Base-by-base conservation (phyloP, 2,113 vertebrate species). In the Otolemur garnettii region DNA sequence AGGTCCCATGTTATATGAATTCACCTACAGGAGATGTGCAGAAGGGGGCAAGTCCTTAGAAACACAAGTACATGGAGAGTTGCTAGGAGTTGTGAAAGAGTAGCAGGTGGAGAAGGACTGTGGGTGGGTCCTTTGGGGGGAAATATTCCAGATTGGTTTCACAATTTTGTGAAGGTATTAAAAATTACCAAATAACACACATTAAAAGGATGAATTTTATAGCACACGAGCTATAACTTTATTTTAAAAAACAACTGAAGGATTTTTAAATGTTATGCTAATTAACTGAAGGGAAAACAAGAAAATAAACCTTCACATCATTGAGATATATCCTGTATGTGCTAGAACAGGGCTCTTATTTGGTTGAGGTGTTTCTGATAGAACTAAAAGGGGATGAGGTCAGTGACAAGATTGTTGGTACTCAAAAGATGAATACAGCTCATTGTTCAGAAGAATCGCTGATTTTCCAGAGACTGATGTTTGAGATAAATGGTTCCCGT, bases 391-490 rank as follows among this genome's bases (percentile, higher is more conserved):
- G n/a, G 30, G 50, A 66, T 7, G 11, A 78, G 17, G 79, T 55
- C 55, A 11, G 8, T 26, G 66, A 21, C 42, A 53, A 75, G 30
- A 82, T 35, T 42, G n/a, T 68, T 5, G 5, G 42, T n/a, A 33
- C 45, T 33, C 35, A 53, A 22, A n/a, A 62, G 53, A n/a, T 64
- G 53, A 68, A 79, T 91, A 42, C 17, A 57, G 64, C 69, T 66
- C 35, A 42, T 45, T 79, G 66, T 55, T 68, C 18, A 53, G 38
- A 91, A 78, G 79, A 77, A 91, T 69, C 26, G 4, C 83, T 55
- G 74, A 22, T 96, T 95, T 93, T 79, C 89, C 84, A 88, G 64
- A 62, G 50, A 2, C 85, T 33, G 26, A 71, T 90, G 33, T 84
- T 71, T 26, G 42, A 55, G 28, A 90, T 53, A 75, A 84, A 90